Percentiles rank a stretch among this genome's conserved stretches.
These are phyloP conservation scores for Mythimna pallens DNA, from an alignment of 2,888 invertebrate species.

Conservation along the genomic window DNA sequence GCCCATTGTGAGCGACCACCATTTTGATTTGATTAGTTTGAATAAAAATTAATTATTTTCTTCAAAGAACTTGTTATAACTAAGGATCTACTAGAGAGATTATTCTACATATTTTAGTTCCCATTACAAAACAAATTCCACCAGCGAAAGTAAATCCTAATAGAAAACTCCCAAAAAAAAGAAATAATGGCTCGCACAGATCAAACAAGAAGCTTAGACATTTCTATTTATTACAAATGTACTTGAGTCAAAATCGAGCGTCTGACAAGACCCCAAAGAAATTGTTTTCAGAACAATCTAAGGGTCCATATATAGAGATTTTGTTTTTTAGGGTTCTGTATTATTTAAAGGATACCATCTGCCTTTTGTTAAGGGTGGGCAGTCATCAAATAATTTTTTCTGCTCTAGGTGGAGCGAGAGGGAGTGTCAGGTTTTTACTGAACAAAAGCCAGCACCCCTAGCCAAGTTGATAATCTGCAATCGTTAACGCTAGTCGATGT, in stretches of 20 bases:
- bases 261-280: constrained; percentile 58
- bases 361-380: no score
- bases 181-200: constrained; percentile 27
- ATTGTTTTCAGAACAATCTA: constrained; percentile 62
- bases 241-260: constrained; percentile 50
- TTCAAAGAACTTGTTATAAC: not conserved
- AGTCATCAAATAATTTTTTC: no score
- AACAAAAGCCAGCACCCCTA: no score
- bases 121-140: constrained; percentile 6
- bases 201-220: constrained; percentile 38
- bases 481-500: no score
- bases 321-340: constrained; percentile 45
- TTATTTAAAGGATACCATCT: not conserved
- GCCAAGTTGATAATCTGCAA: no score
- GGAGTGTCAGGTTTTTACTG: no score
- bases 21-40: no score
- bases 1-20: no score
- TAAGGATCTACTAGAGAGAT: not conserved
- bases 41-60: no score
- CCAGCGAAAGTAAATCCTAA: constrained; percentile 11
- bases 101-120: not conserved
- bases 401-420: no score
- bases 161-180: constrained; percentile 3
- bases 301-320: constrained; percentile 28
- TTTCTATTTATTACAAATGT: constrained; percentile 32